Evolutionary conservation across 2,797 vertebrate species (phyloP).

Genomic region (Simalia tracyae): DNA sequence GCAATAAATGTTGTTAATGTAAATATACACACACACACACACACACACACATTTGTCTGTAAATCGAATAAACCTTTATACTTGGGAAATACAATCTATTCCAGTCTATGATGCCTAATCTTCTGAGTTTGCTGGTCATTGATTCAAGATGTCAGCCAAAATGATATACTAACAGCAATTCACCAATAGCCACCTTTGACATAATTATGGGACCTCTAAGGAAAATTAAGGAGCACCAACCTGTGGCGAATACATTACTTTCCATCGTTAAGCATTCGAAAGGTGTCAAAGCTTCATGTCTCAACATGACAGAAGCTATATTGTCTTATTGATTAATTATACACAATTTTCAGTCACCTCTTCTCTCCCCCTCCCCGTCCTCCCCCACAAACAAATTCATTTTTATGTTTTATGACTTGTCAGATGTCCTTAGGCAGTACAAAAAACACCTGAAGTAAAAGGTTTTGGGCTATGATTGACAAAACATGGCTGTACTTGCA

Average conservation of each 20-base stretch:
- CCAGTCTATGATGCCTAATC: background rate
- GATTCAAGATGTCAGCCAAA: background rate
- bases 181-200: background rate
- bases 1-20: background rate
- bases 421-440: constrained; percentile 57
- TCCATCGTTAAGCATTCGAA: constrained; percentile 35
- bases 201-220: constrained; percentile 1
- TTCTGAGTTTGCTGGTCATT: background rate
- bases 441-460: constrained; percentile 65
- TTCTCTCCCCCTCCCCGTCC: background rate
- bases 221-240: constrained; percentile 24
- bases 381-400: constrained; percentile 44
- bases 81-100: background rate
- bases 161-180: background rate
- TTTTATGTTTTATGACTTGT: constrained; percentile 69
- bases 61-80: background rate
- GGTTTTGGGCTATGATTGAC: constrained; percentile 65
- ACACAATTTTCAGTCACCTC: constrained; percentile 39
- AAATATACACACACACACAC: too few relatives aligned
- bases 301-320: constrained; percentile 27
- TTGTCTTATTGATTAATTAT: constrained; percentile 56
- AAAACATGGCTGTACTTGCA: constrained; percentile 37
- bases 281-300: constrained; percentile 29
- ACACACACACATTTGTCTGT: background rate
- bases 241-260: constrained; percentile 20